A percentile compares a stretch with the other conserved stretches of the same genome.
Conservation (phyloP, 2,888 invertebrate species). For the Pachycephus smyrnensis region DNA sequence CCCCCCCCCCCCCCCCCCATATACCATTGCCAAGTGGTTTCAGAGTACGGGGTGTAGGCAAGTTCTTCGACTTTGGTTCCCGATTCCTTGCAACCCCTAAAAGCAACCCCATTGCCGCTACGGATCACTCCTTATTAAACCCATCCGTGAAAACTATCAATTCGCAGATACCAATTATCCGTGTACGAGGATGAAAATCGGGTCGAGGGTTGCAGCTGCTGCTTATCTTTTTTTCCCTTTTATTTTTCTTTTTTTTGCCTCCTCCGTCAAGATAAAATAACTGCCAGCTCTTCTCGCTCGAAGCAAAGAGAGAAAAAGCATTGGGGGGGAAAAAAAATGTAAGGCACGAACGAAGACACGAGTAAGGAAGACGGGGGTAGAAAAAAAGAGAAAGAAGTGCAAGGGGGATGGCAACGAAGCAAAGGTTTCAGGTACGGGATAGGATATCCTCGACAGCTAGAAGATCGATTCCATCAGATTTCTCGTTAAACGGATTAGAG, state of each 20-base stretch:
- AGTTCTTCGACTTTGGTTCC: not conserved
- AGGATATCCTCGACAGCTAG: not conserved
- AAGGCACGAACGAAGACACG: not conserved
- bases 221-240: not conserved
- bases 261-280: not conserved
- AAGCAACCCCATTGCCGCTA: not conserved
- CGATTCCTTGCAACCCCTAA: not conserved
- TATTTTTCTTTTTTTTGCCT: not conserved
- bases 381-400: not conserved
- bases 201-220: not conserved
- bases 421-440: not conserved
- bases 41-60: not conserved
- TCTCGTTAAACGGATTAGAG: not conserved
- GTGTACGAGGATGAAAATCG: not conserved
- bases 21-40: not conserved
- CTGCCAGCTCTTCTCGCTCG: not conserved
- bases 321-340: not conserved
- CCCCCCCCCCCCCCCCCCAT: not conserved
- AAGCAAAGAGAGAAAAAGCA: not conserved
- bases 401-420: not conserved
- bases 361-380: not conserved
- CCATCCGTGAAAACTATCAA: not conserved
- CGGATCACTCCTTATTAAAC: not conserved
- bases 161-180: not conserved
- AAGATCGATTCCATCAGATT: not conserved